A percentile compares a stretch with the other conserved stretches of the same genome.
Evolutionary conservation across 1,140 invertebrate genomes (phyloP).

Genomic region (Tetranychus cinnabarinus): DNA sequence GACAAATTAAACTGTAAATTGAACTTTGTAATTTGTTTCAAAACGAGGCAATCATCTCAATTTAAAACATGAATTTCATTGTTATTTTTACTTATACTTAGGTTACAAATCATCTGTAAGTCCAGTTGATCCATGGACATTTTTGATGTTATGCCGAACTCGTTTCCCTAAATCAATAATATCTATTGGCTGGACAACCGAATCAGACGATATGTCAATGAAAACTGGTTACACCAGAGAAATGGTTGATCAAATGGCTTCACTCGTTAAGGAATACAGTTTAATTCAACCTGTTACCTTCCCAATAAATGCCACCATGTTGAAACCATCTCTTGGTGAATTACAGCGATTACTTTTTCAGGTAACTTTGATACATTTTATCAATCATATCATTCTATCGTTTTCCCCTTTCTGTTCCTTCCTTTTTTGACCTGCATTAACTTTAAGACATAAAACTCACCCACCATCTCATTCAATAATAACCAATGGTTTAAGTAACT

Average conservation of each 20-base stretch:
- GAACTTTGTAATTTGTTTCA: no score
- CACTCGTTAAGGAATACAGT: slow-evolving; percentile 28
- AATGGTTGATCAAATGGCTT: slow-evolving; percentile 44
- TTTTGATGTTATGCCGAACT: slow-evolving; percentile 30
- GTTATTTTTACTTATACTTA: neutral
- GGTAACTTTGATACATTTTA: neutral
- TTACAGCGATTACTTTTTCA: slow-evolving; percentile 15
- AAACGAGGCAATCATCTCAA: no score
- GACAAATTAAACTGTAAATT: no score
- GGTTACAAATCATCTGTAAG: slow-evolving; percentile 38
- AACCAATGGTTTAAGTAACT: no score
- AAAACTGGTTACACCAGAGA: slow-evolving; percentile 31
- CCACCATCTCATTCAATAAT: no score
- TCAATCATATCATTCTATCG: neutral
- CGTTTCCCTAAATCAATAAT: slow-evolving; percentile 39
- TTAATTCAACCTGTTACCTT: slow-evolving; percentile 47
- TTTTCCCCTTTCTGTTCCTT: neutral
- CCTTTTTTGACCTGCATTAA: neutral
- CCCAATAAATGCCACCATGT: slow-evolving; percentile 45
- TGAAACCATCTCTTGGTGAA: slow-evolving; percentile 32
- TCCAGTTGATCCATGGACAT: slow-evolving; percentile 39
- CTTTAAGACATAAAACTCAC: neutral
- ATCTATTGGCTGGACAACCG: slow-evolving; percentile 69
- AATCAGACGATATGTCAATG: slow-evolving; percentile 17
- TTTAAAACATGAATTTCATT: no score